phyloP scores from a whole-genome alignment of 2,113 vertebrate genomes.

The Gnathonemus longibarbis region DNA sequence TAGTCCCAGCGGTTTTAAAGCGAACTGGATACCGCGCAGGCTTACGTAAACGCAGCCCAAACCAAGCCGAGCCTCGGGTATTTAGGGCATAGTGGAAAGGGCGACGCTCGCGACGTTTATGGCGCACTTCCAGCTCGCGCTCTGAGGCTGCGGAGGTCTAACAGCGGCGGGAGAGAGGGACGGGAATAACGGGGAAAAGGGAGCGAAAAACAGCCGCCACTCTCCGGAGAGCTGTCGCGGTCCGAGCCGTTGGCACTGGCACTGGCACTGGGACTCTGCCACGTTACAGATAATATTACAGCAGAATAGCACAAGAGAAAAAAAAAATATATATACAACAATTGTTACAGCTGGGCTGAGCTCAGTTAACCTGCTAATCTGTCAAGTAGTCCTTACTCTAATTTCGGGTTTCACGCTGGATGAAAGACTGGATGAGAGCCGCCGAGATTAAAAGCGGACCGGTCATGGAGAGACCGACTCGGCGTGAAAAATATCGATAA shows the following conservation, averaged over 20 bases:
- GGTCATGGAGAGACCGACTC: conserved; percentile 25
- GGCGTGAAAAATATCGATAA: conserved; percentile 34
- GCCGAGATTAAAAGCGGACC: conserved; percentile 14
- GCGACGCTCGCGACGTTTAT: conserved; percentile 13
- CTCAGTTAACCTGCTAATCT: not conserved
- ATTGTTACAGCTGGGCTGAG: not conserved
- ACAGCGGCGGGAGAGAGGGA: conserved; percentile 1
- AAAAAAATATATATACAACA: not conserved
- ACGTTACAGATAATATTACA: conserved; percentile 6
- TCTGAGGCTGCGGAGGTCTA: not conserved
- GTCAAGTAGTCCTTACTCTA: not conserved
- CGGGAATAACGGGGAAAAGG: conserved; percentile 35
- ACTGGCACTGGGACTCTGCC: conserved; percentile 35
- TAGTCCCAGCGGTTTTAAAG: conserved; percentile 15
- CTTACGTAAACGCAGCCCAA: conserved; percentile 34
- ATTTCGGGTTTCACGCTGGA: not conserved
- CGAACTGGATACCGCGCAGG: conserved; percentile 25
- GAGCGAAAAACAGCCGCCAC: conserved; percentile 26
- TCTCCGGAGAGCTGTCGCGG: conserved; percentile 37
- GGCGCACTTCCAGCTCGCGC: not conserved
- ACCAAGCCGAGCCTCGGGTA: not conserved
- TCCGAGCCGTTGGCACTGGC: not conserved
- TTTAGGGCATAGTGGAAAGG: not conserved
- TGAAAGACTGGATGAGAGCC: conserved; percentile 14
- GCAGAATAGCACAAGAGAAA: not conserved